Percentiles rank a stretch among this genome's conserved stretches.
These are phyloP conservation scores for Microplitis manilae DNA, from an alignment of 2,888 invertebrate species.

Conservation along the genomic window DNA sequence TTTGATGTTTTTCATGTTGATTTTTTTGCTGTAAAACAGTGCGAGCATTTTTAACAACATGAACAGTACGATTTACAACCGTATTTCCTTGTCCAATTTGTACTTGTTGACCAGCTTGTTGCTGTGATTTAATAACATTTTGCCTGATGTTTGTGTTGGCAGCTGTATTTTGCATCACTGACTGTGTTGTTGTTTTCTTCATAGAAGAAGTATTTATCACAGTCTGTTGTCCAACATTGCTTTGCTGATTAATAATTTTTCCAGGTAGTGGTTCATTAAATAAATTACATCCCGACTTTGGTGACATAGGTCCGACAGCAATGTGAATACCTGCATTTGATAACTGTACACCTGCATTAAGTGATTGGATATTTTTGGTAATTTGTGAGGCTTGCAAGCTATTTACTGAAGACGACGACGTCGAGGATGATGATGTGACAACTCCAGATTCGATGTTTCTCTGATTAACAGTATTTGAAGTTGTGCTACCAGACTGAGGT, in stretches of 20 bases:
- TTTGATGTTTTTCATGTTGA: constrained; percentile 54
- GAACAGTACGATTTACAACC: constrained; percentile 57
- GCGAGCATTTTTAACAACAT: constrained; percentile 59
- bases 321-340: constrained; percentile 47
- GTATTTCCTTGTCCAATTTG: constrained; percentile 18
- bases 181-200: constrained; percentile 19
- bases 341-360: constrained; percentile 48
- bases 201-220: constrained; percentile 47
- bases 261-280: constrained; percentile 31
- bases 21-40: constrained; percentile 56
- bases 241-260: constrained; percentile 39
- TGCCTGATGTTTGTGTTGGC: background rate
- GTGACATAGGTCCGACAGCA: constrained; percentile 42
- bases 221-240: constrained; percentile 36
- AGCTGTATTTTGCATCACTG: constrained; percentile 41
- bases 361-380: constrained; percentile 45
- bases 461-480: constrained; percentile 38
- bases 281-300: constrained; percentile 22
- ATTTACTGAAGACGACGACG: constrained; percentile 26
- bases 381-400: constrained; percentile 37
- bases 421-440: background rate
- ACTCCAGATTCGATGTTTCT: constrained; percentile 30
- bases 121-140: background rate
- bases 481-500: constrained; percentile 49
- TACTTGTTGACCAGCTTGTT: too few relatives aligned